A percentile compares a stretch with the other conserved stretches of the same genome.
Evolutionary conservation across 2,113 vertebrate genomes (phyloP).

Genomic region (Megaleporinus macrocephalus): DNA sequence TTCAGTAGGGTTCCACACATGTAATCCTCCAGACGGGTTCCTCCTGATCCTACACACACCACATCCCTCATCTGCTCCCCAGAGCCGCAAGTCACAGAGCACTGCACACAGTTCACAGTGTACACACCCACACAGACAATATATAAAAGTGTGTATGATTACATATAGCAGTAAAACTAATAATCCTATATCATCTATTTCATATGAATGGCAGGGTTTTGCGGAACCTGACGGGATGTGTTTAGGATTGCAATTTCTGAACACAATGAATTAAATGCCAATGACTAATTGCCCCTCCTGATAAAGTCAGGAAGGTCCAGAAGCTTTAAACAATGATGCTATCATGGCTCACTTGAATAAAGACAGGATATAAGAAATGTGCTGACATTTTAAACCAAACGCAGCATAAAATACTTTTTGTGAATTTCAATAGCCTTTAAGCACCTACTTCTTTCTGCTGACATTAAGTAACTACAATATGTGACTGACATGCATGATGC

Average conservation of each 20-base stretch:
- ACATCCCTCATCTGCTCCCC: conserved; percentile 85
- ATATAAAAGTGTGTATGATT: neutral
- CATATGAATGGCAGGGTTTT: neutral
- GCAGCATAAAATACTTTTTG: too few relatives aligned
- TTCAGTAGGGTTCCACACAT: conserved; percentile 78
- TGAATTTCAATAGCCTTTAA: too few relatives aligned
- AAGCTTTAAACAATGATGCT: neutral
- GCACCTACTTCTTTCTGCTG: too few relatives aligned
- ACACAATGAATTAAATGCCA: conserved; percentile 8
- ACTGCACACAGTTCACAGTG: conserved; percentile 71
- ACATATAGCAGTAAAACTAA: neutral
- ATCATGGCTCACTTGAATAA: too few relatives aligned
- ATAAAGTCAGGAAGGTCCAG: neutral
- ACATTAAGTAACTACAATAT: too few relatives aligned
- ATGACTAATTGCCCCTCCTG: neutral
- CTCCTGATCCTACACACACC: conserved; percentile 77
- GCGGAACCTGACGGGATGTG: too few relatives aligned
- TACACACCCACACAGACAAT: neutral
- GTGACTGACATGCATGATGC: too few relatives aligned
- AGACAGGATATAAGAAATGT: too few relatives aligned
- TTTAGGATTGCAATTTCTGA: neutral
- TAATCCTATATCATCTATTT: neutral
- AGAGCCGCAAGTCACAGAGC: conserved; percentile 87
- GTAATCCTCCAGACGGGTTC: conserved; percentile 73
- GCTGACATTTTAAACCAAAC: too few relatives aligned